phyloP scores from a whole-genome alignment of 2,888 invertebrate species.

The Ceratothoa steindachneri region DNA sequence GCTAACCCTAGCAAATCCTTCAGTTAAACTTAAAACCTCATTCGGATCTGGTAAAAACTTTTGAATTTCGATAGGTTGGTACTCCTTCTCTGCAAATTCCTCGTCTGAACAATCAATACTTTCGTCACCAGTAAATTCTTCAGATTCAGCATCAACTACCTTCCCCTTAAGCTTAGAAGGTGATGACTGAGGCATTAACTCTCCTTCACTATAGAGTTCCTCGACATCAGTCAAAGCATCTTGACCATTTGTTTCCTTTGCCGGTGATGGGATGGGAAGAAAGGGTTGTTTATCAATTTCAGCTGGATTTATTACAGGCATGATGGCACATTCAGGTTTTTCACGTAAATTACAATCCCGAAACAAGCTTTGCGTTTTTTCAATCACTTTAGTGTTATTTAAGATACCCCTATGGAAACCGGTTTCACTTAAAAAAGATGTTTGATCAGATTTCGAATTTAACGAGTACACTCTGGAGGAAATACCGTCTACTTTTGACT shows the following conservation, averaged over 20 bases:
- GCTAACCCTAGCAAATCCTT: constrained; percentile 25
- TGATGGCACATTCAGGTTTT: not conserved
- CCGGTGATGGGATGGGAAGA: not conserved
- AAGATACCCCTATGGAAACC: too few relatives aligned
- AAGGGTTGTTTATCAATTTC: not conserved
- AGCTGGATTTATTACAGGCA: not conserved
- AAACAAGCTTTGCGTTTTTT: not conserved
- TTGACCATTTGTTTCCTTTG: constrained; percentile 25
- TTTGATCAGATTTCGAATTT: not conserved
- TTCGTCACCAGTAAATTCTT: constrained; percentile 33
- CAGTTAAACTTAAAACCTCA: constrained; percentile 33
- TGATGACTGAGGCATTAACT: not conserved
- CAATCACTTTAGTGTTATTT: too few relatives aligned
- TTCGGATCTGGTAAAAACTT: constrained; percentile 20
- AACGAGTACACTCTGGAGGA: not conserved
- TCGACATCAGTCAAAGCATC: constrained; percentile 38
- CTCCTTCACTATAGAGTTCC: constrained; percentile 35
- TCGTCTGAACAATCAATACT: constrained; percentile 35
- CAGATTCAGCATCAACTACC: constrained; percentile 10
- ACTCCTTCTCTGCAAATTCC: constrained; percentile 25
- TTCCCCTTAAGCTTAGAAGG: constrained; percentile 15
- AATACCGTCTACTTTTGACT: not conserved
- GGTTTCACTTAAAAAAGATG: too few relatives aligned
- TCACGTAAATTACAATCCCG: not conserved
- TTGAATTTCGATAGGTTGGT: constrained; percentile 21